Conservation (phyloP, 2,888 invertebrate genomes). For the Seira sanloemensis region DNA sequence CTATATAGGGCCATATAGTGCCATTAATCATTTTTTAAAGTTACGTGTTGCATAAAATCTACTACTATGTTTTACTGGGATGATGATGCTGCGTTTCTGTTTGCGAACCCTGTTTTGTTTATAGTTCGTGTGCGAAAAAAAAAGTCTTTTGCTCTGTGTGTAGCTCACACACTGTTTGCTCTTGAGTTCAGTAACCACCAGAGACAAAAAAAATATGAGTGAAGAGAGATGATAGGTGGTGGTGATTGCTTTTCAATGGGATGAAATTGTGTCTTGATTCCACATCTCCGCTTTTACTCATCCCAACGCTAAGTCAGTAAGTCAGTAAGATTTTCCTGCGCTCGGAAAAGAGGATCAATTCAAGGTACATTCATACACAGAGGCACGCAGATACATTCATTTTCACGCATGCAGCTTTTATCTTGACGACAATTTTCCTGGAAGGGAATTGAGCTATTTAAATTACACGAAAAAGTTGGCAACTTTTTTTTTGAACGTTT, state of each 20-base stretch:
- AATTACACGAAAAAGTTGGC: too few relatives aligned
- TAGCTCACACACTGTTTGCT: background rate
- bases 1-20: background rate
- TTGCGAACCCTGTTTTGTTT: slow-evolving; percentile 17
- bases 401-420: too few relatives aligned
- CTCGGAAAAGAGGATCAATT: too few relatives aligned
- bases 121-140: background rate
- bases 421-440: too few relatives aligned
- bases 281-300: background rate
- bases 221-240: too few relatives aligned
- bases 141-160: slow-evolving; percentile 15
- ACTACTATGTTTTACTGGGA: background rate
- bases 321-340: background rate
- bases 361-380: too few relatives aligned
- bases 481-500: too few relatives aligned
- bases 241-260: background rate
- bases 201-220: background rate
- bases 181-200: background rate
- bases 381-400: too few relatives aligned
- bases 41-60: slow-evolving; percentile 8
- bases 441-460: too few relatives aligned
- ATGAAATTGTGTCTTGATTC: background rate
- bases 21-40: background rate
- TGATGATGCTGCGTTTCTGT: background rate
- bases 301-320: background rate